Percentiles rank a stretch among this genome's conserved stretches.
Conservation (phyloP, 2,888 invertebrate genomes). For the Metallyticus violacea region DNA sequence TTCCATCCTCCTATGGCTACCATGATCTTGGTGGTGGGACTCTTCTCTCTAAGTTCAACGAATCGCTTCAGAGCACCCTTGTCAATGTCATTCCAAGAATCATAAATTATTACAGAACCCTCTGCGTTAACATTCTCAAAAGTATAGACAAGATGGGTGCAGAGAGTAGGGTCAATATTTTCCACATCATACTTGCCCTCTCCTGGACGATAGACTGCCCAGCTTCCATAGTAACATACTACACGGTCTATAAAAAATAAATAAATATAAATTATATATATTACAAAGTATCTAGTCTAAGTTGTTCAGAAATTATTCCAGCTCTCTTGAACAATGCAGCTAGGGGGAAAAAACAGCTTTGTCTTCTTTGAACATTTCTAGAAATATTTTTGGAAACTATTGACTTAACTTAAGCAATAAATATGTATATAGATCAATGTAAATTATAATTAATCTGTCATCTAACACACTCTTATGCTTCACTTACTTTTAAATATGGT, state of each 20-base stretch:
- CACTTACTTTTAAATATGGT: too few relatives aligned
- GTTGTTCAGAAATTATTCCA: too few relatives aligned
- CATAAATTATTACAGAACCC: conserved; percentile 42
- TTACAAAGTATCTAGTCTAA: too few relatives aligned
- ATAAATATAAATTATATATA: not conserved
- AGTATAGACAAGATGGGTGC: conserved; percentile 72
- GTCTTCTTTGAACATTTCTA: too few relatives aligned
- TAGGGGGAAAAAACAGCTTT: too few relatives aligned
- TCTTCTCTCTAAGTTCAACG: conserved; percentile 52
- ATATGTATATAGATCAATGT: too few relatives aligned
- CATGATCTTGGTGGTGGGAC: conserved; percentile 55
- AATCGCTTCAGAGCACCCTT: conserved; percentile 42
- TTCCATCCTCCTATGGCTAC: conserved; percentile 71
- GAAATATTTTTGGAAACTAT: too few relatives aligned
- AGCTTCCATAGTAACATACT: conserved; percentile 74
- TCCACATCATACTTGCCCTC: conserved; percentile 64
- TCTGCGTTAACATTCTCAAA: conserved; percentile 63
- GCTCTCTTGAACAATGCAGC: too few relatives aligned
- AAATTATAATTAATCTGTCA: too few relatives aligned
- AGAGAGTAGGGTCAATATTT: conserved; percentile 63
- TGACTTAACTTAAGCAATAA: too few relatives aligned
- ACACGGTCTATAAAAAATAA: conserved; percentile 44
- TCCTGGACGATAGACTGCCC: conserved; percentile 67
- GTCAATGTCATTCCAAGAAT: conserved; percentile 27
- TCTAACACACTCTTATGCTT: too few relatives aligned